Conservation (phyloP, 2,113 vertebrate species). For the Elephas maximus region DNA sequence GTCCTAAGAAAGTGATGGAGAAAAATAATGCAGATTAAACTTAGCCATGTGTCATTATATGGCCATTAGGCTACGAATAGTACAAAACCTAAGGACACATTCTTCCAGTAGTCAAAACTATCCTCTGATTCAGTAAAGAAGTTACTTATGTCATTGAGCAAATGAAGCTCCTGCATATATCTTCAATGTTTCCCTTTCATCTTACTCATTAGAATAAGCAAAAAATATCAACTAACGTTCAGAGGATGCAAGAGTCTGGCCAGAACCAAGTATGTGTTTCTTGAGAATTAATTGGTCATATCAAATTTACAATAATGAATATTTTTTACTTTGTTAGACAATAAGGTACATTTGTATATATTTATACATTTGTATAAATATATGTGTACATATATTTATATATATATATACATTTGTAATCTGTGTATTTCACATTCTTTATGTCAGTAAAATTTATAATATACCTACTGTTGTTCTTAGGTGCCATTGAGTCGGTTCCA, state of each 20-base stretch:
- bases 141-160: not conserved
- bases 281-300: not conserved
- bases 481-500: no score
- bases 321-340: not conserved
- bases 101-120: slow-evolving; percentile 11
- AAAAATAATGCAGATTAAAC: not conserved
- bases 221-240: not conserved
- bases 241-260: not conserved
- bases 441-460: no score
- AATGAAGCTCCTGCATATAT: not conserved
- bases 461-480: no score
- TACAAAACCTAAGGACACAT: not conserved
- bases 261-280: not conserved
- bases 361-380: no score
- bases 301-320: not conserved
- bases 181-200: not conserved
- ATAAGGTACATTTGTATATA: no score
- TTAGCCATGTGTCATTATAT: not conserved
- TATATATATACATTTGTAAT: no score
- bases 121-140: not conserved
- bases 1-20: not conserved
- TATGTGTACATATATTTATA: no score
- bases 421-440: no score
- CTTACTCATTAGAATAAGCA: not conserved
- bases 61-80: not conserved